phyloP scores from a whole-genome alignment of 1,140 invertebrate species.

The Dinoponera quadriceps region DNA sequence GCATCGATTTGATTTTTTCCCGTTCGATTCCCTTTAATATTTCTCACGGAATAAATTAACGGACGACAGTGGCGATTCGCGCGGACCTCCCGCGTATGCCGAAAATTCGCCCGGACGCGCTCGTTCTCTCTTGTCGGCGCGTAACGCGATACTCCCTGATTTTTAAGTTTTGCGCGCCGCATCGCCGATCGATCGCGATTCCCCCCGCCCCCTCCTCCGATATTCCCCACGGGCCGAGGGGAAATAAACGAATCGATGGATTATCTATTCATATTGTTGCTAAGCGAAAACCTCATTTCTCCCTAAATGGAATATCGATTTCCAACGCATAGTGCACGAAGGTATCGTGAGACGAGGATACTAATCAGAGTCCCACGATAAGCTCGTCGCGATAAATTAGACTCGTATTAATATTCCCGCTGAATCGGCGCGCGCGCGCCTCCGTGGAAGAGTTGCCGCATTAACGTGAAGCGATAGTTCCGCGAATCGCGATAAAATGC shows the following conservation, averaged over 20 bases:
- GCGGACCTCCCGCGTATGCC: too few species aligned
- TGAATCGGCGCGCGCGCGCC: background rate
- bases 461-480: constrained; percentile 7
- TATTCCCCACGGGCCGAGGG: background rate
- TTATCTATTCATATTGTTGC: constrained; percentile 13
- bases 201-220: too few species aligned
- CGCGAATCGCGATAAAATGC: constrained; percentile 32
- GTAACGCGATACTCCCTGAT: too few species aligned
- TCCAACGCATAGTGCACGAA: background rate
- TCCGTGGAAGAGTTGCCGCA: background rate
- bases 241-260: constrained; percentile 8
- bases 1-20: background rate
- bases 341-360: constrained; percentile 17
- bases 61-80: too few species aligned
- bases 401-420: constrained; percentile 32
- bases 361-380: constrained; percentile 30
- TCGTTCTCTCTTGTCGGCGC: too few species aligned
- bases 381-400: constrained; percentile 41
- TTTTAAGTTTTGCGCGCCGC: too few species aligned
- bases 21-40: background rate
- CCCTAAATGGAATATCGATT: constrained; percentile 44
- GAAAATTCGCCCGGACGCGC: too few species aligned
- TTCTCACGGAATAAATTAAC: background rate
- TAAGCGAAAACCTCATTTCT: background rate
- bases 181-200: too few species aligned